These are phyloP conservation scores for Agelaius tricolor DNA, from an alignment of 2,113 vertebrate species.

Conservation along the genomic window DNA sequence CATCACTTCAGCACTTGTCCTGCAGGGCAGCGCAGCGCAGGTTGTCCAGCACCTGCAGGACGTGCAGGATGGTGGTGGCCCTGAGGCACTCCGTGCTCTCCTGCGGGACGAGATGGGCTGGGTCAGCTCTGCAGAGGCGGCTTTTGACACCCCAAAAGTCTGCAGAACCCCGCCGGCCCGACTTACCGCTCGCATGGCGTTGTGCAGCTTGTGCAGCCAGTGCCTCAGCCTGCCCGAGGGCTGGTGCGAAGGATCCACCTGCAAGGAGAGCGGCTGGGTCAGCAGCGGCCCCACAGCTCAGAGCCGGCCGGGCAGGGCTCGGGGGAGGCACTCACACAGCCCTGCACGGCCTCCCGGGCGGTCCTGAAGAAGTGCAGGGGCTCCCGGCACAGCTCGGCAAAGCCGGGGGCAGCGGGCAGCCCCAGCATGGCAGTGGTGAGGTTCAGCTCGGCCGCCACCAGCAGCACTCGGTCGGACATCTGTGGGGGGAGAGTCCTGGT, in stretches of 20 bases:
- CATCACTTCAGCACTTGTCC: not conserved
- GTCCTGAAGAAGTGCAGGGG: not conserved
- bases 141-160: fast-evolving
- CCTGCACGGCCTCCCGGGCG: not conserved
- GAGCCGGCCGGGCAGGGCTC: fast-evolving
- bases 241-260: not conserved
- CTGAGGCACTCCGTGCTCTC: conserved; percentile 10
- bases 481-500: not conserved
- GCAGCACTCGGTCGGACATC: not conserved
- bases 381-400: not conserved
- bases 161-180: fast-evolving
- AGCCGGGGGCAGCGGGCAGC: fast-evolving
- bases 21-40: not conserved
- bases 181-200: not conserved
- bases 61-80: not conserved
- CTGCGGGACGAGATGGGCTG: fast-evolving
- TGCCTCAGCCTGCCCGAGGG: not conserved
- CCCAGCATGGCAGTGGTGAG: not conserved
- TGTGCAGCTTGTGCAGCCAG: conserved; percentile 38
- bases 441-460: conserved; percentile 37
- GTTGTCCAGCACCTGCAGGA: not conserved
- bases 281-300: fast-evolving
- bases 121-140: fast-evolving
- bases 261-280: fast-evolving
- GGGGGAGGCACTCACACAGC: conserved; percentile 1